Conservation (phyloP, 2,888 invertebrate species). For the Sisyra nigra region DNA sequence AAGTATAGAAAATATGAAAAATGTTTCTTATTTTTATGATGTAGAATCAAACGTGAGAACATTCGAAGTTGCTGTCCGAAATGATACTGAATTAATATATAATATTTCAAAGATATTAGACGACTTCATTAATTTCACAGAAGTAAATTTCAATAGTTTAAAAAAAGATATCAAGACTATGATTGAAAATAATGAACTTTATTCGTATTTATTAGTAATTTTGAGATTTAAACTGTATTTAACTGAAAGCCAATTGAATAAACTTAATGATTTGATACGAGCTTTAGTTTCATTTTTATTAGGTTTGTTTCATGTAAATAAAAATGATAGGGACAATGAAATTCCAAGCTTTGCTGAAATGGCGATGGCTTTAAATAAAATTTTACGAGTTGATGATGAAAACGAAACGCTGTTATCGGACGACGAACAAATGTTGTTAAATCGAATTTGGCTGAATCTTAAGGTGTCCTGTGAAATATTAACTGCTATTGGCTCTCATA, state of each 20-base stretch:
- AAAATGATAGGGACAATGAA: neutral
- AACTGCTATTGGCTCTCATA: neutral
- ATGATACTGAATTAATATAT: neutral
- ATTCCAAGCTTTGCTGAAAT: conserved; percentile 3
- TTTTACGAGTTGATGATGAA: conserved; percentile 1
- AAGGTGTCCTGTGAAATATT: conserved; percentile 1
- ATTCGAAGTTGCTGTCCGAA: neutral
- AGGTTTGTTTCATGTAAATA: neutral
- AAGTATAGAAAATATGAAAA: neutral
- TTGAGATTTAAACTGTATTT: neutral
- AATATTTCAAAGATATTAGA: neutral
- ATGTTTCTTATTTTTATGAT: neutral
- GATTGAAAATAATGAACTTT: neutral
- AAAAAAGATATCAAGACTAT: neutral
- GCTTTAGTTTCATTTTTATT: neutral
- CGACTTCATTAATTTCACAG: neutral
- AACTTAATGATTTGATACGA: neutral
- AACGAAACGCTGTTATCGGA: conserved; percentile 1
- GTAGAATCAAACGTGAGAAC: neutral
- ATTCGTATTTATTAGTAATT: conserved; percentile 2
- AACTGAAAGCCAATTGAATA: neutral
- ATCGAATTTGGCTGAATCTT: conserved; percentile 4
- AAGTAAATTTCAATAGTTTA: neutral
- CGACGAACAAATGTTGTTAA: neutral
- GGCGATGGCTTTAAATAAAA: conserved; percentile 1